Evolutionary conservation across 2,113 vertebrate genomes (phyloP).

Genomic region (Hippocampus comes): DNA sequence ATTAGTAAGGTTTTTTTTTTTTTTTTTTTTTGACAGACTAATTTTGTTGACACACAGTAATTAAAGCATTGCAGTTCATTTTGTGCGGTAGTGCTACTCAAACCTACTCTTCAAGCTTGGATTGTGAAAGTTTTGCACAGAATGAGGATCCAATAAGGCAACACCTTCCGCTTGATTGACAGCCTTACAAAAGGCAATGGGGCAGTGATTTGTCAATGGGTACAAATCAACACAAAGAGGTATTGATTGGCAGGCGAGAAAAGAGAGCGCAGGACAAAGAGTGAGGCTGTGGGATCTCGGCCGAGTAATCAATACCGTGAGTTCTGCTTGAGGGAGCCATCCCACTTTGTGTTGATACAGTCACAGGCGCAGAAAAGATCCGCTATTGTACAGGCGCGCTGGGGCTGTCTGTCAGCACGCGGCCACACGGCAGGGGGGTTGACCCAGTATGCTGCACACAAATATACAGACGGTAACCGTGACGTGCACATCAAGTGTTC

Average conservation of each 20-base stretch:
- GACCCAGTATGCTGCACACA: conserved; percentile 25
- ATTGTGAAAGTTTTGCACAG: conserved; percentile 25
- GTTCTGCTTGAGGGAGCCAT: conserved; percentile 70
- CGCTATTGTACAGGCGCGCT: conserved; percentile 58
- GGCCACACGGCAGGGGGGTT: conserved; percentile 54
- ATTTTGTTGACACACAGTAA: neutral
- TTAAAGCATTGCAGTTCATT: neutral
- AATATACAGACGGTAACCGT: conserved; percentile 12
- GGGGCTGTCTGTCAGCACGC: conserved; percentile 65
- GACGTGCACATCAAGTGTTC: conserved; percentile 10
- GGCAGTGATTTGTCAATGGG: conserved; percentile 73
- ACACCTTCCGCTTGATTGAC: conserved; percentile 69
- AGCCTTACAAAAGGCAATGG: conserved; percentile 63
- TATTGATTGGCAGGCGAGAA: conserved; percentile 72
- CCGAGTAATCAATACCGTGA: conserved; percentile 70
- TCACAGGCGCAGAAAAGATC: conserved; percentile 65
- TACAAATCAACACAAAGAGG: conserved; percentile 73
- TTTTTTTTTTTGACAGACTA: neutral
- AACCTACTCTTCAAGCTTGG: conserved; percentile 15
- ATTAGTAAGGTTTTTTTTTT: neutral
- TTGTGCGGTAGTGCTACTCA: neutral
- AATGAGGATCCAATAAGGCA: conserved; percentile 46
- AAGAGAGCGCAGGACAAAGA: conserved; percentile 64
- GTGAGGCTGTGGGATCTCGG: conserved; percentile 63
- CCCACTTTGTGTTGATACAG: conserved; percentile 71